These are phyloP conservation scores for Zosterops lateralis DNA, from an alignment of 2,113 vertebrate species.

Conservation along the genomic window DNA sequence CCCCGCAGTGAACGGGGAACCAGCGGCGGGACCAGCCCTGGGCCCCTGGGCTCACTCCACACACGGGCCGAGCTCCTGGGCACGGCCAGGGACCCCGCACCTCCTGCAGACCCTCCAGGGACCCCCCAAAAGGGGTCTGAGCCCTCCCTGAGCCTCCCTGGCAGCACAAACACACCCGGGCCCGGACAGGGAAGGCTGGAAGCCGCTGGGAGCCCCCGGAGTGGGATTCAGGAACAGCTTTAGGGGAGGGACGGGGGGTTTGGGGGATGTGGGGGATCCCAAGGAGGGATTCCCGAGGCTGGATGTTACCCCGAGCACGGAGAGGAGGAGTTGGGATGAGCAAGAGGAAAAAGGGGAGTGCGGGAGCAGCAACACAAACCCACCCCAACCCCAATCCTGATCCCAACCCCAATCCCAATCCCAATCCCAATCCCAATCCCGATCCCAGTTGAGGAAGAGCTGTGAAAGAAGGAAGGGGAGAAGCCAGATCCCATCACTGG, in stretches of 20 bases:
- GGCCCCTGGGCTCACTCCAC: neutral
- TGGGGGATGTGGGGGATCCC: neutral
- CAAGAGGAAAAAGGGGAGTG: neutral
- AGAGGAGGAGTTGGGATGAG: fast-evolving
- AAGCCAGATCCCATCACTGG: fast-evolving
- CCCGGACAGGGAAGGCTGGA: fast-evolving
- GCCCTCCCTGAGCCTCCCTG: fast-evolving
- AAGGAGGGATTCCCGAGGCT: neutral
- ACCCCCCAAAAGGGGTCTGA: neutral
- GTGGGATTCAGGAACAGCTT: neutral
- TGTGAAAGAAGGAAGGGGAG: neutral
- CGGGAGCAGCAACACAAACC: neutral
- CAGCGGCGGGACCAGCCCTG: neutral
- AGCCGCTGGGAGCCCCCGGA: fast-evolving
- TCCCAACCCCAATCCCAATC: neutral
- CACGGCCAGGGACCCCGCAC: neutral
- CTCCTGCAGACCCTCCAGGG: neutral
- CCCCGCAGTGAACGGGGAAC: neutral
- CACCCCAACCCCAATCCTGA: neutral
- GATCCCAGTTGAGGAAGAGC: neutral
- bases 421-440: neutral
- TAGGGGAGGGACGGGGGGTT: fast-evolving
- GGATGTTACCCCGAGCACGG: fast-evolving
- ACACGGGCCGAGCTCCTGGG: neutral
- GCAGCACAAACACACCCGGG: neutral